Conservation (phyloP, 2,797 vertebrate genomes). For the Podargus strigoides region DNA sequence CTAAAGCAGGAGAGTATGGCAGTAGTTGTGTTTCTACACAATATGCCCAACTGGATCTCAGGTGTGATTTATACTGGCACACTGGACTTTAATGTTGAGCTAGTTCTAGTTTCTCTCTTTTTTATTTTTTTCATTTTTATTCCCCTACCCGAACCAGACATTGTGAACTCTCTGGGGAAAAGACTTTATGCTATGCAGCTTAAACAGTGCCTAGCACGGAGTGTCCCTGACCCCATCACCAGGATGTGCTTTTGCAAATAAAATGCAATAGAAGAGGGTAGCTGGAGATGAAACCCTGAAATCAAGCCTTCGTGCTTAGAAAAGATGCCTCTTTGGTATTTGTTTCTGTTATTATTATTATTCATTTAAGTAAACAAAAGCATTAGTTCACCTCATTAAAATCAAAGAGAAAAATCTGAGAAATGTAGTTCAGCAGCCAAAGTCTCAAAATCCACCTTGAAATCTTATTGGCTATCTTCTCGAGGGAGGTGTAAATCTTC, state of each 20-base stretch:
- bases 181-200: background rate
- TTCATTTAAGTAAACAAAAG: slow-evolving; percentile 24
- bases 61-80: background rate
- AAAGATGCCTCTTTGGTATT: slow-evolving; percentile 2
- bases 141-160: background rate
- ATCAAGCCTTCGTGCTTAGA: background rate
- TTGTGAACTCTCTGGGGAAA: background rate
- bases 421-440: slow-evolving; percentile 43
- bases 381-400: slow-evolving; percentile 54
- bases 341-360: background rate
- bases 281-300: background rate
- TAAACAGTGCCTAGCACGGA: background rate
- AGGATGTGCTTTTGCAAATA: background rate
- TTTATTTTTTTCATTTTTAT: background rate
- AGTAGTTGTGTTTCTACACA: background rate
- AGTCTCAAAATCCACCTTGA: slow-evolving; percentile 54
- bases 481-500: slow-evolving; percentile 53
- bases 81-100: background rate
- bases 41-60: background rate
- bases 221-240: background rate
- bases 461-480: slow-evolving; percentile 44
- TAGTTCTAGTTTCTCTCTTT: background rate
- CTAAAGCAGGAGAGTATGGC: background rate
- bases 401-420: slow-evolving; percentile 57
- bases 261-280: background rate